Conservation (phyloP, 2,113 vertebrate species). For the Cichladusa arquata region DNA sequence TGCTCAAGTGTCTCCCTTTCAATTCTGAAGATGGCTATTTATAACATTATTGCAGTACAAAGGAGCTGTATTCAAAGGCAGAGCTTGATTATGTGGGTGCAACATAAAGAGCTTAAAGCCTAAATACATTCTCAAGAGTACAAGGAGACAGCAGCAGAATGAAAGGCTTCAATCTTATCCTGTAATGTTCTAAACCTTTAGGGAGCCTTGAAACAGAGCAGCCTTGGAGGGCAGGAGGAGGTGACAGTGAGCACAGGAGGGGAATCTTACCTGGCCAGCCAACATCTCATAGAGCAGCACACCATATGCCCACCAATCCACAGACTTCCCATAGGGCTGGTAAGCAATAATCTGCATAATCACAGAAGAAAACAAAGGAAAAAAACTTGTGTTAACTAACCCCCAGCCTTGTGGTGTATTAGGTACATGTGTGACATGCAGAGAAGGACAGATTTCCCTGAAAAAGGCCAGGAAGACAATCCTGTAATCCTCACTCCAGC, state of each 20-base stretch:
- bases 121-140: background rate
- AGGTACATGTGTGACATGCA: background rate
- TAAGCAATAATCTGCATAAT: constrained; percentile 91
- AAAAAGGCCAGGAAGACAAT: background rate
- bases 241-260: accelerated
- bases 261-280: constrained; percentile 89
- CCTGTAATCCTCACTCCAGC: background rate
- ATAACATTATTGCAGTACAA: constrained; percentile 42
- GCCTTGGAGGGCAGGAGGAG: background rate
- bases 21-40: constrained; percentile 20
- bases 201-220: background rate
- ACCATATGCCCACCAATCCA: constrained; percentile 98
- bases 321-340: constrained; percentile 93
- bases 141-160: background rate
- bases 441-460: background rate
- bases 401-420: background rate
- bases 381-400: background rate
- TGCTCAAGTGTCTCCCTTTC: constrained; percentile 34
- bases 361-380: background rate
- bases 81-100: constrained; percentile 9
- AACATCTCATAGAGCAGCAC: constrained; percentile 97
- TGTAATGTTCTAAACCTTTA: background rate
- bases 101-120: constrained; percentile 32
- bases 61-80: constrained; percentile 2
- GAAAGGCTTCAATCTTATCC: background rate